Conservation (phyloP, 2,113 vertebrate genomes). For the Ivindomyrus marchei region DNA sequence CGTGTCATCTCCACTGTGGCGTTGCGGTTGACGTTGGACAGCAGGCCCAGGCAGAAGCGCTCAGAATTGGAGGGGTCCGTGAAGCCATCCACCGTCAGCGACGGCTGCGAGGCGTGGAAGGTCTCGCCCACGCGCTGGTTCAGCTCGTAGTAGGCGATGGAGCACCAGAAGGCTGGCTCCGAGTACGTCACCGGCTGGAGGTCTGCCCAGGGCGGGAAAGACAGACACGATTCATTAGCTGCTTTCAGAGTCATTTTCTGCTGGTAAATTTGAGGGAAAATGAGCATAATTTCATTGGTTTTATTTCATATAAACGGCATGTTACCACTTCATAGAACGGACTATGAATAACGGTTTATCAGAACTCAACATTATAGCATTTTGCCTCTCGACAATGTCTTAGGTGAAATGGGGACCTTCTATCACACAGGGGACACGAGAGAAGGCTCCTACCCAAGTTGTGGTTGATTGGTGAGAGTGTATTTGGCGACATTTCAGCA, state of each 20-base stretch:
- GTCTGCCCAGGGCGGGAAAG: constrained; percentile 59
- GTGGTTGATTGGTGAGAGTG: constrained; percentile 90
- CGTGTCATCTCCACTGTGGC: constrained; percentile 88
- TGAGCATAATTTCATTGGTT: background rate
- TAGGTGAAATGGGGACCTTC: background rate
- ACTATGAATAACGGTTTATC: background rate
- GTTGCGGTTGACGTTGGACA: constrained; percentile 95
- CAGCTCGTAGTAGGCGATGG: constrained; percentile 96
- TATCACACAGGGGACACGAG: background rate
- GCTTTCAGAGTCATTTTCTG: background rate
- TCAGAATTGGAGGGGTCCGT: constrained; percentile 96
- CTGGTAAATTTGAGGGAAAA: background rate
- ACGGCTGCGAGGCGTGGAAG: constrained; percentile 95
- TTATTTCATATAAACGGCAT: background rate
- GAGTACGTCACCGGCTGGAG: constrained; percentile 97
- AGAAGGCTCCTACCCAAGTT: constrained; percentile 71
- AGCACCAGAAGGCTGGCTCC: constrained; percentile 98
- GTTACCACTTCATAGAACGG: background rate
- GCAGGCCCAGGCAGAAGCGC: constrained; percentile 91
- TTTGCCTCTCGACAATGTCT: background rate
- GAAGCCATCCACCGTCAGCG: constrained; percentile 95
- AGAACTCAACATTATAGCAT: background rate
- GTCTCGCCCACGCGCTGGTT: constrained; percentile 98
- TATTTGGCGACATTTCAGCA: constrained; percentile 89
- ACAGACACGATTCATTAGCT: background rate